Conservation (phyloP, 2,888 invertebrate genomes). For the Caenorhabditis zanzibari region DNA sequence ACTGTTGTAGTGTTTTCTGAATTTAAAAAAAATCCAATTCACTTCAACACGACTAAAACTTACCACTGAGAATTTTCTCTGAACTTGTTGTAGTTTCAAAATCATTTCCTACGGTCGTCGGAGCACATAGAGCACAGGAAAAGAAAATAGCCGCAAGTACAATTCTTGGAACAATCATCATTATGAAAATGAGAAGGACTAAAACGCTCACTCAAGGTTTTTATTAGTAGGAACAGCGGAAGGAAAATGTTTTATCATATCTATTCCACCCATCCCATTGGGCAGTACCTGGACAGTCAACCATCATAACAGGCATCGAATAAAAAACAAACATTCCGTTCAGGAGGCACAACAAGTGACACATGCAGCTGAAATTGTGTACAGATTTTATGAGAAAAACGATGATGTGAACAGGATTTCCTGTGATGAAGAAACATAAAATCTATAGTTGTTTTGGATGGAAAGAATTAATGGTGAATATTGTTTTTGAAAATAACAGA, state of each 20-base stretch:
- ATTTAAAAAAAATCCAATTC: too few relatives aligned
- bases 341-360: not conserved
- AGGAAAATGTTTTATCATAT: constrained; percentile 7
- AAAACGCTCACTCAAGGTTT: not conserved
- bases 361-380: constrained; percentile 7
- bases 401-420: constrained; percentile 22
- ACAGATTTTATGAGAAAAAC: not conserved
- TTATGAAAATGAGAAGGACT: not conserved
- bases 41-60: too few relatives aligned
- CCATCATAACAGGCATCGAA: constrained; percentile 8
- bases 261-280: not conserved
- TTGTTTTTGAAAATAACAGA: not conserved
- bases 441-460: not conserved
- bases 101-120: not conserved
- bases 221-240: constrained; percentile 7
- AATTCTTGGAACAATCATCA: not conserved
- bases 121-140: not conserved
- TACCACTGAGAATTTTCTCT: too few relatives aligned
- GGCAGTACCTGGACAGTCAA: constrained; percentile 4
- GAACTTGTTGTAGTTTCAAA: too few relatives aligned
- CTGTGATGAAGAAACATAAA: not conserved
- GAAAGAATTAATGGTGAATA: not conserved
- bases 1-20: too few relatives aligned
- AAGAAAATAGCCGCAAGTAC: not conserved
- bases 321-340: constrained; percentile 1